Conservation (phyloP, 2,888 invertebrate genomes). For the Dexiosoma caninum region DNA sequence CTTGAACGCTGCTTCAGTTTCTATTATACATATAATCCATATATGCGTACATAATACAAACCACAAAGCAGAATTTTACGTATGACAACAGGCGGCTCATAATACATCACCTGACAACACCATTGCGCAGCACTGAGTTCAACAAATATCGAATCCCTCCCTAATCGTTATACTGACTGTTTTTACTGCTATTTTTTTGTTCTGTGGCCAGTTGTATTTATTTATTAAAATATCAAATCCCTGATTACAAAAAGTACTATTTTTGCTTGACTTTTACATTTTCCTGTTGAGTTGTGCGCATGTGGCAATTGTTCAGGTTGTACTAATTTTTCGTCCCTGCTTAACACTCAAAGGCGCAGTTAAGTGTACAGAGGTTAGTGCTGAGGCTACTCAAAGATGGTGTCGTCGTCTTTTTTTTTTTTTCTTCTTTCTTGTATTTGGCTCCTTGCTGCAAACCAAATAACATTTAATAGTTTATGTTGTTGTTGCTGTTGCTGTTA, state of each 20-base stretch:
- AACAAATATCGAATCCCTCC: no score
- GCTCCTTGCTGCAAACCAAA: constrained; percentile 24
- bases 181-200: no score
- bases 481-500: background rate
- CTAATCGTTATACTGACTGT: no score
- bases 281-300: background rate
- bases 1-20: no score
- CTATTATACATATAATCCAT: no score
- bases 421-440: background rate
- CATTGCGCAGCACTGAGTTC: no score
- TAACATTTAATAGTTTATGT: constrained; percentile 38
- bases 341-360: background rate
- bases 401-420: background rate
- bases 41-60: no score
- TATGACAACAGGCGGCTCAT: no score
- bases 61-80: no score
- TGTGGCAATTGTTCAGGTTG: background rate
- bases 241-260: constrained; percentile 2
- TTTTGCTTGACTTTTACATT: background rate
- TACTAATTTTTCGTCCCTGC: background rate
- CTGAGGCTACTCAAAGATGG: constrained; percentile 6
- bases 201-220: no score
- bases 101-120: no score
- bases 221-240: no score
- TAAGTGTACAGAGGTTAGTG: background rate